Base-by-base conservation (phyloP, 2,888 invertebrate species). In the Cosmia pyralina region DNA sequence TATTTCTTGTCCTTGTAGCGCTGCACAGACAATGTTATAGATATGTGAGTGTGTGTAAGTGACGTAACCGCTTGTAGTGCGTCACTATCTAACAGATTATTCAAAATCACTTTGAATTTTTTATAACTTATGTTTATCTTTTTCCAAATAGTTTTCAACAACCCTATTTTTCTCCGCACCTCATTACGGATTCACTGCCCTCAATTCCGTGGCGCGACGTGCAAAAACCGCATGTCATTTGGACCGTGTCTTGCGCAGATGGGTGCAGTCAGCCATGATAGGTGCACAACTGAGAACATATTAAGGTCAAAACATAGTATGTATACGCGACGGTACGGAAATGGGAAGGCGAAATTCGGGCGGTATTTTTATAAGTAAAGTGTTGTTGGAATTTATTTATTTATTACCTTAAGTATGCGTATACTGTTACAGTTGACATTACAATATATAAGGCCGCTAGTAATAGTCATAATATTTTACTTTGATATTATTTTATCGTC, bases 191-290 rank as follows among this genome's bases (percentile, higher is more conserved):
- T 82, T 86, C 72, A 46, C 70, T 79, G 78, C 34, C 62, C 82
- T 78, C 69, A 78, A 86, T 82, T 72, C 69, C 65, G 68, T 69
- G 65, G 63, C 76, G 77, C 73, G 76, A 86, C 73, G 72, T 69
- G 57, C 77, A 83, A 87, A 87, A 87, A 87, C 87, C 85, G 77
- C 87, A 86, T 80, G 77, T 78, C 75, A 81, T 84, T 84, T 79
- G 68, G 77, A 79, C 81, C 75, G 71, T 87, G 86, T 84, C 87
- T 75, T 65, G 70, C 71, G 79, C 87, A 86, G 86, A 82, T 82
- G 82, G 75, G 85, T 75, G 75, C 85, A 85, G 60, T 85, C 79
- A 77, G 28, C 76, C 68, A 69, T 79, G 74, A 19, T 67, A 75
- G 72, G 75, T 81, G 83, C 81, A 86, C 82, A 79, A 79, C 75